Percentiles rank a stretch among this genome's conserved stretches.
Evolutionary conservation across 64 coral and sea anemone genomes (phyloP).

Genomic region (Hydrozoanthus tunicans): DNA sequence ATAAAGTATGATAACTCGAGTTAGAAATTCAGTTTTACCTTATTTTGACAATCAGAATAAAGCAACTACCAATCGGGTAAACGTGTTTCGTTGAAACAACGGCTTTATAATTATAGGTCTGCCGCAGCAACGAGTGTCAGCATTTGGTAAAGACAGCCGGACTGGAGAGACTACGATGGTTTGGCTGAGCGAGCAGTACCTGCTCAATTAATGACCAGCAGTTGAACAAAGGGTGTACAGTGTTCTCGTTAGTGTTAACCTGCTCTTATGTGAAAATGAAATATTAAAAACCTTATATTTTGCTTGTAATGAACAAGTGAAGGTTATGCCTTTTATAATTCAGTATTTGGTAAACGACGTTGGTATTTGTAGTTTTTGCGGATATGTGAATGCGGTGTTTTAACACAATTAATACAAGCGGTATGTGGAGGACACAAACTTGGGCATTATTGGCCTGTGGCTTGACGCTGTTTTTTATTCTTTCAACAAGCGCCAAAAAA

Average conservation of each 20-base stretch:
- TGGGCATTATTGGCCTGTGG: not conserved
- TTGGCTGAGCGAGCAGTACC: too few relatives aligned
- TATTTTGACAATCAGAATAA: too few relatives aligned
- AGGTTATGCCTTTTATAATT: not conserved
- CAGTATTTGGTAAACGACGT: constrained; percentile 26
- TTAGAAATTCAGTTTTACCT: too few relatives aligned
- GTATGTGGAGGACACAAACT: not conserved
- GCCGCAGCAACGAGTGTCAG: too few relatives aligned
- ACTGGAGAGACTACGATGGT: too few relatives aligned
- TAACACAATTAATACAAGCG: not conserved
- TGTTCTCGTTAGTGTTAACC: constrained; percentile 24
- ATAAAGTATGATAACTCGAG: too few relatives aligned
- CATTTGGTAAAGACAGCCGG: too few relatives aligned
- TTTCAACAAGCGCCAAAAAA: not conserved
- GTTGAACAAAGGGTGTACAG: not conserved
- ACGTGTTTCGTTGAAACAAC: too few relatives aligned
- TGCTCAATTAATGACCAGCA: not conserved
- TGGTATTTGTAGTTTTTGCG: not conserved
- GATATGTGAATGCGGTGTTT: not conserved
- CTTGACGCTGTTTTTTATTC: not conserved
- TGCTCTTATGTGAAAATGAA: constrained; percentile 30
- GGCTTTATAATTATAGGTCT: too few relatives aligned
- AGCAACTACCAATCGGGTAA: too few relatives aligned
- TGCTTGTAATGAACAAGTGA: not conserved
- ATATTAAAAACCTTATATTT: constrained; percentile 23